These are phyloP conservation scores for Ctena decussata DNA, from an alignment of 2,888 invertebrate genomes.

Conservation along the genomic window DNA sequence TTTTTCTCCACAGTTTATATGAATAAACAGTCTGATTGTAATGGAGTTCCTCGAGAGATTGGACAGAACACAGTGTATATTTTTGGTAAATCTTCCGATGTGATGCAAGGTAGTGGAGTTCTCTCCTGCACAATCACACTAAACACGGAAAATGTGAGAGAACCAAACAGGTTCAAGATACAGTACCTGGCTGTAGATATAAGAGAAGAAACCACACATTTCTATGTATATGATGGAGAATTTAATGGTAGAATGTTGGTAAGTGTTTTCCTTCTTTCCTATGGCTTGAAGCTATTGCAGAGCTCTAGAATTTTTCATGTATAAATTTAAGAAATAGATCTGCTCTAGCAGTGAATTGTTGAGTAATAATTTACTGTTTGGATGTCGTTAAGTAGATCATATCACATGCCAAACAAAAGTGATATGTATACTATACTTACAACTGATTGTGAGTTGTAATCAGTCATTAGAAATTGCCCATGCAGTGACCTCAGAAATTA, in stretches of 20 bases:
- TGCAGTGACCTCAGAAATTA: no score
- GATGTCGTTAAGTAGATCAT: no score
- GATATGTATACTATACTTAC: no score
- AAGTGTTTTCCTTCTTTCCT: background rate
- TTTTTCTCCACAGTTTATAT: slow-evolving; percentile 51
- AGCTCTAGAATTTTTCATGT: no score
- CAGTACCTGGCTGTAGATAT: slow-evolving; percentile 52
- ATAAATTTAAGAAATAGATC: no score
- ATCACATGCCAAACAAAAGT: no score
- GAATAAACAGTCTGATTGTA: slow-evolving; percentile 45
- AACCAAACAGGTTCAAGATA: slow-evolving; percentile 56
- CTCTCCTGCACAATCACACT: slow-evolving; percentile 56
- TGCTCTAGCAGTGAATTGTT: no score
- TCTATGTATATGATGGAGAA: slow-evolving; percentile 74
- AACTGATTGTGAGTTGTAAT: no score
- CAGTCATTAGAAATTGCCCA: no score
- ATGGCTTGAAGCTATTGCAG: no score
- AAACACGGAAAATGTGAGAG: slow-evolving; percentile 46
- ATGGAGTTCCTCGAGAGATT: slow-evolving; percentile 50
- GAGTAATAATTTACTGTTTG: no score
- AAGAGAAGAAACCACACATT: slow-evolving; percentile 49
- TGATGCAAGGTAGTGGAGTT: slow-evolving; percentile 23
- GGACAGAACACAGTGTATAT: slow-evolving; percentile 44
- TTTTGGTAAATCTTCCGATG: slow-evolving; percentile 22
- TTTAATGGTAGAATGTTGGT: slow-evolving; percentile 39